Evolutionary conservation across 2,113 vertebrate genomes (phyloP).

Genomic region (Gymnorhina tibicen): DNA sequence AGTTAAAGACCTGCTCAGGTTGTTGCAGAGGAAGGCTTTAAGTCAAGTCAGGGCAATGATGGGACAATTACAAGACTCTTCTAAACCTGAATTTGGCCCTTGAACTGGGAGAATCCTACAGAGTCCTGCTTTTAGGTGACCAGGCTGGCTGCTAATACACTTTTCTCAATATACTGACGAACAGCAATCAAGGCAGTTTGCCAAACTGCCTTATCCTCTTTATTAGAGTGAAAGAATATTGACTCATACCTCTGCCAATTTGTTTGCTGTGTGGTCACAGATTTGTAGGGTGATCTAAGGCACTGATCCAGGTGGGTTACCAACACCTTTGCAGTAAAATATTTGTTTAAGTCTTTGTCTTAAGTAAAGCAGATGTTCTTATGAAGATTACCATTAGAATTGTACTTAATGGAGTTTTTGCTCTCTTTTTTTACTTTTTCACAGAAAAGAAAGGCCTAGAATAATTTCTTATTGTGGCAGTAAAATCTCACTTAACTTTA

Average conservation of each 20-base stretch:
- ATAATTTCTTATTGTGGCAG: background rate
- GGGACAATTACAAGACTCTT: background rate
- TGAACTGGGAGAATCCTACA: background rate
- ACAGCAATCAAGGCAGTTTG: background rate
- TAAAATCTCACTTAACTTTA: background rate
- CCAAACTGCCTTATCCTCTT: background rate
- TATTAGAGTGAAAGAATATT: background rate
- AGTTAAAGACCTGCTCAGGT: background rate
- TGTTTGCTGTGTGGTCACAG: background rate
- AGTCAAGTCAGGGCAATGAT: background rate
- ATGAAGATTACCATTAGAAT: background rate
- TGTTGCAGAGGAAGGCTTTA: background rate
- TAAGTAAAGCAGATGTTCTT: background rate
- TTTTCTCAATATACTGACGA: background rate
- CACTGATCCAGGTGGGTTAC: background rate
- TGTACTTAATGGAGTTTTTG: fast-evolving
- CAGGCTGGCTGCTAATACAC: background rate
- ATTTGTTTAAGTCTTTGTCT: background rate
- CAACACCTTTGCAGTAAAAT: background rate
- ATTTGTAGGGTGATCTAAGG: background rate
- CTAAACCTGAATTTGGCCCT: background rate
- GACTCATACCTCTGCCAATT: background rate
- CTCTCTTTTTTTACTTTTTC: background rate
- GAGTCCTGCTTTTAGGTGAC: background rate
- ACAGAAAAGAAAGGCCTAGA: background rate